These are phyloP conservation scores for Arvicanthis niloticus DNA, from an alignment of 2,113 vertebrate genomes.

Conservation along the genomic window DNA sequence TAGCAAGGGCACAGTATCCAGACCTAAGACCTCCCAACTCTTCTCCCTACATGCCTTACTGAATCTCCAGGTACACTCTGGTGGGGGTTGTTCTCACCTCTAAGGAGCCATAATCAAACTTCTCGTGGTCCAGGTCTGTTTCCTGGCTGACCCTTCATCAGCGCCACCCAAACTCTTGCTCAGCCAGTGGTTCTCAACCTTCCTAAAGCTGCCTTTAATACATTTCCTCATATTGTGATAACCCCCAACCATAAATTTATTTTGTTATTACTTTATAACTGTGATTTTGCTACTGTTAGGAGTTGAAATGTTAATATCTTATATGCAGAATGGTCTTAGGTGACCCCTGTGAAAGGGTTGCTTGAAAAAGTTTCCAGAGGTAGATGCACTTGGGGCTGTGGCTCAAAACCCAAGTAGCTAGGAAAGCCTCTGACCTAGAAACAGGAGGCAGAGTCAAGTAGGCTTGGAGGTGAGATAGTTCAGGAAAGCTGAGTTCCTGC, in stretches of 20 bases:
- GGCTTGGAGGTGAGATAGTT: neutral
- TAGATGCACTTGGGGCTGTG: neutral
- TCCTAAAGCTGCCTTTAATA: neutral
- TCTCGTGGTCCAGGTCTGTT: neutral
- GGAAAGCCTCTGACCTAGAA: neutral
- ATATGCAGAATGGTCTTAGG: neutral
- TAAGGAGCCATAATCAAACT: neutral
- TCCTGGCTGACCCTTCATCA: neutral
- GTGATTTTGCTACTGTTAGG: neutral
- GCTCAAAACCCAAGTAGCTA: neutral
- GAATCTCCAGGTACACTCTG: neutral
- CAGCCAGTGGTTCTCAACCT: neutral
- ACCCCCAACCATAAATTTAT: neutral
- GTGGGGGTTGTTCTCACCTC: neutral
- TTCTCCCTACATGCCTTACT: neutral
- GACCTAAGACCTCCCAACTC: accelerated
- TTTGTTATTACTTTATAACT: neutral
- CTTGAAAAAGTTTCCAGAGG: neutral
- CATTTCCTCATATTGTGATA: neutral
- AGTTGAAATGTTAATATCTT: neutral
- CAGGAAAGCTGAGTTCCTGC: neutral
- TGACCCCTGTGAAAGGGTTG: neutral
- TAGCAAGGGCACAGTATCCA: neutral
- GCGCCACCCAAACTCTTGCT: neutral
- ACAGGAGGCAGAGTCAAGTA: neutral